Base-by-base conservation (phyloP, 2,888 invertebrate genomes). In the Caenorhabditis virilis region DNA sequence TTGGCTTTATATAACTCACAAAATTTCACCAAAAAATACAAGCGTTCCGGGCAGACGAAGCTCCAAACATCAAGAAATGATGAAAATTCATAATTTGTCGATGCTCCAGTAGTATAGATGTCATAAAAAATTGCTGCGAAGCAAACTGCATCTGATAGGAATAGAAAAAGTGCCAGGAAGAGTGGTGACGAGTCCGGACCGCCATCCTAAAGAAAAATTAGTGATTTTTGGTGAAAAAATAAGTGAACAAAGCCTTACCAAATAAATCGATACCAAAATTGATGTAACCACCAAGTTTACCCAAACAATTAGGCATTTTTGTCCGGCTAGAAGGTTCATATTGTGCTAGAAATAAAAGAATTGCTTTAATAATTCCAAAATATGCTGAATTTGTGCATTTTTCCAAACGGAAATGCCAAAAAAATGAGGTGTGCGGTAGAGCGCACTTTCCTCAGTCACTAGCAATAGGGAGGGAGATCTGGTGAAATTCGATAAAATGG, bases 191-290 rank as follows among this genome's bases (percentile, higher is more conserved):
- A 45, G 9, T 53, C 53, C 15, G 26, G 11, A 18, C 51, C 5
- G 35, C 47, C 52, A 27, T 54, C 55, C 61, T 55, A 26, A 18
- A 35, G 46, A 20, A 39, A 39, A 56, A 27, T 30, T 13, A 30
- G 13, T 30, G 6, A 13, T 30, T 30, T 30, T 30, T 30, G 6
- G 7, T 30, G 7, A 30, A 30, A 30, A 13, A 6, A 9, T 30
- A 9, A 30, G 13, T 5, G 38, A 25, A 15, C 16, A 38, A 51
- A 48, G 48, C 38, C 63, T 50, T 38, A 68, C 71, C 67, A 71
- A 47, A 36, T 66, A 67, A 9, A 71, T n/a, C 15, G 63, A 57
- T 16, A 71, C 20, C 23, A 52, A 50, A 13, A 71, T 52, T 1
- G 60, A 30, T 1, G 59, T 56, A 1, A 50, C 48, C n/a, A 57